phyloP scores from a whole-genome alignment of 2,113 vertebrate species.

The Cheilinus undulatus region DNA sequence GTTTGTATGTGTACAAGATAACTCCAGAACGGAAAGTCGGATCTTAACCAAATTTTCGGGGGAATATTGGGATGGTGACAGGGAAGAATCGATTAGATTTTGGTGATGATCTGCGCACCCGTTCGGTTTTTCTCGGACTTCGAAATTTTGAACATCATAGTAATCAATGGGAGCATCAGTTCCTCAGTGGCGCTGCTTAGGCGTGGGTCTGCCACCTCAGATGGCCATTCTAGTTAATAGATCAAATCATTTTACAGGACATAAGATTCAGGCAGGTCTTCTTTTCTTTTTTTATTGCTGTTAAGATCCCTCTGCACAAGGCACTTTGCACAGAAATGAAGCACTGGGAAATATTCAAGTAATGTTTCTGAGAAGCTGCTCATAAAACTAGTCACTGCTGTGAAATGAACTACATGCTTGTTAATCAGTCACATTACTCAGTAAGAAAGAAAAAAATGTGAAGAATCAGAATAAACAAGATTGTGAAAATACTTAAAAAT shows the following conservation, averaged over 20 bases:
- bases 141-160: too few relatives aligned
- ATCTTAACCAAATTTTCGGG: too few relatives aligned
- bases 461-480: conserved; percentile 2
- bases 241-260: neutral
- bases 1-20: too few relatives aligned
- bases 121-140: too few relatives aligned
- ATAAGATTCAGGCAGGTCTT: neutral
- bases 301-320: neutral
- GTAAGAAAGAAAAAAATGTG: neutral
- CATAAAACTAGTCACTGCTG: neutral
- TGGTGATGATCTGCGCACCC: too few relatives aligned
- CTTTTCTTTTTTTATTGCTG: neutral
- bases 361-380: neutral
- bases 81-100: too few relatives aligned
- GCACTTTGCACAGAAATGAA: neutral
- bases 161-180: too few relatives aligned
- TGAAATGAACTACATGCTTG: neutral
- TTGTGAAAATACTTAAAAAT: conserved; percentile 27
- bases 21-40: too few relatives aligned
- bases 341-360: neutral
- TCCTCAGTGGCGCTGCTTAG: too few relatives aligned
- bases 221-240: too few relatives aligned
- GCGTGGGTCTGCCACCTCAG: too few relatives aligned
- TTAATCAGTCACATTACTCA: neutral
- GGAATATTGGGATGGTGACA: too few relatives aligned